A percentile compares a stretch with the other conserved stretches of the same genome.
phyloP scores from a whole-genome alignment of 2,113 vertebrate genomes.

The Dendrocopos noguchii region DNA sequence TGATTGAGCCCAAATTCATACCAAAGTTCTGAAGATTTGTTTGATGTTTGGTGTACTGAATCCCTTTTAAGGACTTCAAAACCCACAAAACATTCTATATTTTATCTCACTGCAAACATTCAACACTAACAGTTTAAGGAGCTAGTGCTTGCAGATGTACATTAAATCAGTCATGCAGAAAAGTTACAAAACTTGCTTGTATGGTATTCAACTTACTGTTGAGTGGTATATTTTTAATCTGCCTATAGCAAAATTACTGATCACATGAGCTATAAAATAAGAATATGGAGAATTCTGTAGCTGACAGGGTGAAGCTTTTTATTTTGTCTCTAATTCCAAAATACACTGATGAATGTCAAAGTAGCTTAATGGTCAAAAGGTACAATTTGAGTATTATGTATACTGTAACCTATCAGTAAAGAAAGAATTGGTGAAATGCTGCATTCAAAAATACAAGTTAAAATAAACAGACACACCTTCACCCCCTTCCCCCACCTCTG shows the following conservation, averaged over 20 bases:
- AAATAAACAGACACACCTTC: background rate
- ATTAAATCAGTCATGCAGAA: background rate
- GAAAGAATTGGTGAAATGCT: background rate
- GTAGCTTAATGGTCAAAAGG: background rate
- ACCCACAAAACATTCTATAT: background rate
- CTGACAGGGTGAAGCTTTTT: background rate
- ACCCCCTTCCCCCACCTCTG: accelerated
- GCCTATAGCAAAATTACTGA: background rate
- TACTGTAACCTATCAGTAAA: background rate
- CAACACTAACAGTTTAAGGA: background rate
- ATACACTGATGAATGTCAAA: background rate
- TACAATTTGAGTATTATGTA: background rate
- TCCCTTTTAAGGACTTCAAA: background rate
- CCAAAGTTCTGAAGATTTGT: background rate
- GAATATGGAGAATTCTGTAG: background rate
- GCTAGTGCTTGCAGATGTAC: background rate
- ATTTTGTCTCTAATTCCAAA: background rate
- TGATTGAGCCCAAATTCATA: background rate
- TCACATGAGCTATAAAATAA: background rate
- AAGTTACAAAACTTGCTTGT: background rate
- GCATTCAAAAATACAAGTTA: background rate
- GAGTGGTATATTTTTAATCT: background rate
- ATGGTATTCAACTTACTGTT: background rate
- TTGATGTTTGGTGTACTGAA: background rate
- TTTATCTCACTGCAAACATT: background rate